Evolutionary conservation across 1,140 invertebrate species (phyloP), one percentile per base, ranked within the genome.

Genomic region (Zaprionus lachaisei): DNA sequence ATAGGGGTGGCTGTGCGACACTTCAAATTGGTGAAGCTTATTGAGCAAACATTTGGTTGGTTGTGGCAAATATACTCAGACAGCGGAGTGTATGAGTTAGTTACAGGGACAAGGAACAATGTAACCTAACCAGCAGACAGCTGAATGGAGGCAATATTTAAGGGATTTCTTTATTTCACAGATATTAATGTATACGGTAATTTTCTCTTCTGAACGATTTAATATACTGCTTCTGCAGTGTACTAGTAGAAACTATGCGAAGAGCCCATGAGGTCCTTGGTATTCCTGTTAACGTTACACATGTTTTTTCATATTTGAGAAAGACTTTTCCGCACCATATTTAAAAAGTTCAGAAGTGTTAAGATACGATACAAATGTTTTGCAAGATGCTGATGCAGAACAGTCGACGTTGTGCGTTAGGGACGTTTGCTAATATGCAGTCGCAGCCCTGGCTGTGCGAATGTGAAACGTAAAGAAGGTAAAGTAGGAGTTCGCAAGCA

Each of bases 1-100:
- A 51, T 20, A 51, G 47, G 47, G 47, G 47, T 51, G 47, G 47
- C 20, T 51, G 20, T 51, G 47, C 20, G 47, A 51, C 47, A 51
- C 47, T 51, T 24, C 20, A 47, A 47, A 47, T 47, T 47, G 41
- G 41, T 47, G 41, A 47, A 47, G 41, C 41, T 47, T 47, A 47
- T 47, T 47, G 41, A 47, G 41, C 41, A 47, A 47, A 47, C 41
- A 51, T 24, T 51, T 24, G 47, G 47, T 20, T 22, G 47, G 47
- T 22, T 51, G 9, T 22, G 22, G 47, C 47, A 24, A 51, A 51
- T 51, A 22, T 14, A 51, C 20, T 22, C 47, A 51, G 47, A 51
- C 47, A 14, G 47, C 20, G 11, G 4, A 51, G 47, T 22, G 22
- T 22, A 12, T 51, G 22, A 11, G 47, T 22, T 51, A 24, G 3